A percentile compares a stretch with the other conserved stretches of the same genome.
Evolutionary conservation across 2,888 invertebrate genomes (phyloP).

Genomic region (Cephus sareptanus): DNA sequence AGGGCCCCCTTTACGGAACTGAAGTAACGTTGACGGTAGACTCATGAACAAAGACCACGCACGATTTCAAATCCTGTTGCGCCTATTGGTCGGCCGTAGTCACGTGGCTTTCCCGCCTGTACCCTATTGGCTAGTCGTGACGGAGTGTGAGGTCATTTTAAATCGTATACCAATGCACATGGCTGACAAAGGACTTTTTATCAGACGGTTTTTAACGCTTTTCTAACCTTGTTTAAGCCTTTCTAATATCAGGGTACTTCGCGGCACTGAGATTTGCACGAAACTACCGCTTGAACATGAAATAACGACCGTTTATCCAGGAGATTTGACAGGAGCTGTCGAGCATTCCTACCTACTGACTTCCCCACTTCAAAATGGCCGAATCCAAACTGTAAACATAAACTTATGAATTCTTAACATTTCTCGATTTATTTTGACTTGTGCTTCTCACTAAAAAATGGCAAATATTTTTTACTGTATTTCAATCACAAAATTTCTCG

Average conservation of each 20-base stretch:
- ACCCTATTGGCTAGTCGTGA: constrained; percentile 64
- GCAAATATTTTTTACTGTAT: background rate
- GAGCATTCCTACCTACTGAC: constrained; percentile 23
- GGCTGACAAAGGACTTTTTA: constrained; percentile 36
- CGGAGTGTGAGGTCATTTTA: constrained; percentile 47
- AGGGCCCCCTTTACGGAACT: constrained; percentile 64
- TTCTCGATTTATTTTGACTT: constrained; percentile 29
- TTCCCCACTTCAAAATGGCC: constrained; percentile 54
- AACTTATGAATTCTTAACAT: constrained; percentile 4
- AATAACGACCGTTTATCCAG: background rate
- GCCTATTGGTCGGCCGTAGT: constrained; percentile 67
- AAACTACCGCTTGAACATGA: background rate
- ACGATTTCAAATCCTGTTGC: constrained; percentile 67
- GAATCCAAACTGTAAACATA: constrained; percentile 35
- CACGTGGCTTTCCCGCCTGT: constrained; percentile 68
- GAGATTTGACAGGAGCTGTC: background rate
- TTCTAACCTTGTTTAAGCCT: background rate
- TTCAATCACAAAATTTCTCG: background rate
- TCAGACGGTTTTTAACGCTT: background rate
- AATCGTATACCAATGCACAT: constrained; percentile 46
- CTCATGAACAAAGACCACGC: constrained; percentile 65
- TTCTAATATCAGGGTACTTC: background rate
- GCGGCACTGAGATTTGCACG: background rate
- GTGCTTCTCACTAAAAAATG: constrained; percentile 8
- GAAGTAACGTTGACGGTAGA: constrained; percentile 60